Evolutionary conservation across 2,113 vertebrate genomes (phyloP).

Genomic region (Hiodon alosoides): DNA sequence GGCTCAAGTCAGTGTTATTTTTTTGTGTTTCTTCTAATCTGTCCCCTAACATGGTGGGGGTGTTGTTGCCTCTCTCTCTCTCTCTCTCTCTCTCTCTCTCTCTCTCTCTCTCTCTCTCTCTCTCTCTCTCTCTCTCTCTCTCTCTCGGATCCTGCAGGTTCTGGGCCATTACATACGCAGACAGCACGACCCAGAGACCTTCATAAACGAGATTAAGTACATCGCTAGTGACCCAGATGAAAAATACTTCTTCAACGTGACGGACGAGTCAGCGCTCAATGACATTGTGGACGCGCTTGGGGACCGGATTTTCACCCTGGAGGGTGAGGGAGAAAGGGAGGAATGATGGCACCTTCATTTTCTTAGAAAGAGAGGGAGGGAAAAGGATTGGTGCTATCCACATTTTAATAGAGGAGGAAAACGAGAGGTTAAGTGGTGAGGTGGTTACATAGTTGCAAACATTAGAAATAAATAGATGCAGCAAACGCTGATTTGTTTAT

Average conservation of each 20-base stretch:
- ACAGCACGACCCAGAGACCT: conserved; percentile 83
- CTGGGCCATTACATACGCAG: conserved; percentile 87
- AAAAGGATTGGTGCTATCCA: too few relatives aligned
- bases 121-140: background rate
- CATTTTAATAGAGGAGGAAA: conserved; percentile 30
- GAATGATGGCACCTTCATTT: background rate
- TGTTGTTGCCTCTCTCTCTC: background rate
- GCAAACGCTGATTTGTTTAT: too few relatives aligned
- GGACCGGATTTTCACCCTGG: conserved; percentile 88
- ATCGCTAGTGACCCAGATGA: conserved; percentile 91
- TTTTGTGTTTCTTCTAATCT: background rate
- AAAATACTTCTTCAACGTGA: conserved; percentile 93
- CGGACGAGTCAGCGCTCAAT: conserved; percentile 83
- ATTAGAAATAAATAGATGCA: too few relatives aligned
- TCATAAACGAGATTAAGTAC: conserved; percentile 84
- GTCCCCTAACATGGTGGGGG: background rate
- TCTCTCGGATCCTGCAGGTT: conserved; percentile 58
- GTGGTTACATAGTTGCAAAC: too few relatives aligned
- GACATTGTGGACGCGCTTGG: conserved; percentile 93
- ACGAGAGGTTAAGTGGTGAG: conserved; percentile 20
- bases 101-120: background rate
- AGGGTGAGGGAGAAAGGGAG: conserved; percentile 63
- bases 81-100: background rate
- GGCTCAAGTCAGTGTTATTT: background rate
- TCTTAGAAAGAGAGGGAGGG: background rate